phyloP scores from a whole-genome alignment of 2,888 invertebrate species.

The Pseudanteris insignis region DNA sequence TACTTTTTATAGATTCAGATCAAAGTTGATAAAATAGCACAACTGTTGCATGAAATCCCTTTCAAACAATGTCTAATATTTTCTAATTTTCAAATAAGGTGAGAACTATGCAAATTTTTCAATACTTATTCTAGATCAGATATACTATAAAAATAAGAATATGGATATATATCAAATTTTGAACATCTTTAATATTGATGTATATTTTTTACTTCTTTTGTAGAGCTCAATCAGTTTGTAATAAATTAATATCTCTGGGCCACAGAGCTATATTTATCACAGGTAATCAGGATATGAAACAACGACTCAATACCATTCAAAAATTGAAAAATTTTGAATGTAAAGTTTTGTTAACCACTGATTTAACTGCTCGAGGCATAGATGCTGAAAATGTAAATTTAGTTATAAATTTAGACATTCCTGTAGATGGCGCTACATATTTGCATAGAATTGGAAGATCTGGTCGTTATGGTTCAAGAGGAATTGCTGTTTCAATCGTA shows the following conservation, averaged over 20 bases:
- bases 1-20: slow-evolving; percentile 61
- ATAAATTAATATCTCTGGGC: slow-evolving; percentile 75
- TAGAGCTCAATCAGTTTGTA: slow-evolving; percentile 82
- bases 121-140: no score
- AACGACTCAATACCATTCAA: slow-evolving; percentile 79
- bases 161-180: no score
- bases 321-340: slow-evolving; percentile 83
- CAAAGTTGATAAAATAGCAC: slow-evolving; percentile 74
- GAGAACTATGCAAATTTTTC: no score
- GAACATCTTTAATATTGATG: no score
- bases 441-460: slow-evolving; percentile 95
- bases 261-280: slow-evolving; percentile 83
- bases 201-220: no score
- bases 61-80: slow-evolving; percentile 94
- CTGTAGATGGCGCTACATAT: slow-evolving; percentile 82
- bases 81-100: slow-evolving; percentile 84
- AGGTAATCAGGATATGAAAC: slow-evolving; percentile 81
- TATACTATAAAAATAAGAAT: no score
- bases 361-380: slow-evolving; percentile 90
- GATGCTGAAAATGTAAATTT: slow-evolving; percentile 93
- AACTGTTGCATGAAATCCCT: slow-evolving; percentile 75
- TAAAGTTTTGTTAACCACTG: slow-evolving; percentile 89
- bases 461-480: slow-evolving; percentile 90
- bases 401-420: slow-evolving; percentile 91
- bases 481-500: slow-evolving; percentile 80